Base-by-base conservation (phyloP, 2,888 invertebrate genomes). In the Scotopteryx bipunctaria region DNA sequence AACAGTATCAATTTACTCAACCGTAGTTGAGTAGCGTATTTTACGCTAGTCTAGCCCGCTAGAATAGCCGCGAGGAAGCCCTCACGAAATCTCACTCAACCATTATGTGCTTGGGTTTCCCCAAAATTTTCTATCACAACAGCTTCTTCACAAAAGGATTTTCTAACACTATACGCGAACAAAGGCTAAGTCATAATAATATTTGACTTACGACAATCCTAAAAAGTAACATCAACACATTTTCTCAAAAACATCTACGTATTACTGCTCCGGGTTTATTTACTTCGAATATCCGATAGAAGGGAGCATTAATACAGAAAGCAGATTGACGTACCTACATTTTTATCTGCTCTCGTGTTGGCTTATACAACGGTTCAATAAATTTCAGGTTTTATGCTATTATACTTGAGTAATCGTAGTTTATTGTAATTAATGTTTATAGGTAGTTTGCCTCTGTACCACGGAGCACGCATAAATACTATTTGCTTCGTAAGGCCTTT, bases 281-380 rank as follows among this genome's bases (percentile, higher is more conserved):
- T 71, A 67, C 67, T 61, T 63, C 61, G 69, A 69, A 70, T 72
- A 67, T 66, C 63, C 64, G 69, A 73, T 71, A 71, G 36, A 16
- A 14, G 38, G 44, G 1, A 2, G 5, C 19, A 36, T 36, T 46
- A 17, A 46, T 32, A 37, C 11, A 17, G 2, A 38, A 51, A 21
- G 5, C 40, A 21, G 33, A n/a, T 15, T 21, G 13, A 6, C 13
- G 25, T n/a, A n/a, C n/a, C n/a, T n/a, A n/a, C n/a, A n/a, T n/a
- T n/a, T n/a, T n/a, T n/a, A n/a, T n/a, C n/a, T n/a, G n/a, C n/a
- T n/a, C n/a, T n/a, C n/a, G n/a, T n/a, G n/a, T n/a, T n/a, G n/a
- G n/a, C n/a, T n/a, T n/a, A n/a, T n/a, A n/a, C n/a, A n/a, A n/a
- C n/a, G n/a, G n/a, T n/a, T n/a, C n/a, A n/a, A n/a, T n/a, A n/a